Percentiles rank a stretch among this genome's conserved stretches.
phyloP scores from a whole-genome alignment of 2,888 invertebrate species.

The Hirtodrosophila duncani region DNA sequence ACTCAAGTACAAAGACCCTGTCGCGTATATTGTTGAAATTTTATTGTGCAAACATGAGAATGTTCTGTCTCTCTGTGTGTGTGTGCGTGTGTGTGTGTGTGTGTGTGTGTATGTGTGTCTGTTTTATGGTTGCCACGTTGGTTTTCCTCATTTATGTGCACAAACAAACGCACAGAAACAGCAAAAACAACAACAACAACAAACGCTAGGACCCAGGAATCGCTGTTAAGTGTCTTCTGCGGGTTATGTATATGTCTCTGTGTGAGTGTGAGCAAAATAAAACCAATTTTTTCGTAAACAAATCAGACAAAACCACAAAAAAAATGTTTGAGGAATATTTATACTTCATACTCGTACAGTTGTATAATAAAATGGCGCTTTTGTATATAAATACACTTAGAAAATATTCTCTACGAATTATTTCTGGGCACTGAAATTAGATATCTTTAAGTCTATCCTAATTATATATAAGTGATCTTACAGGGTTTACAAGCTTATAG shows the following conservation, averaged over 20 bases:
- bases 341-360: no score
- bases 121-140: constrained; percentile 69
- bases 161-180: constrained; percentile 32
- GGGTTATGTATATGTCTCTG: constrained; percentile 6
- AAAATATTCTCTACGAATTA: no score
- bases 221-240: constrained; percentile 61
- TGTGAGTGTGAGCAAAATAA: constrained; percentile 36
- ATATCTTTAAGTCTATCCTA: no score
- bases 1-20: constrained; percentile 70
- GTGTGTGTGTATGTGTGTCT: constrained; percentile 20
- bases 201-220: constrained; percentile 14
- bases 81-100: constrained; percentile 6
- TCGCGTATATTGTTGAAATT: constrained; percentile 72
- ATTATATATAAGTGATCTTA: no score
- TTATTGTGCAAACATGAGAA: constrained; percentile 69
- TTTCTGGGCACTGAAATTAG: no score
- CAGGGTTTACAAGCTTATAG: no score
- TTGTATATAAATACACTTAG: no score
- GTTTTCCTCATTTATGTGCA: constrained; percentile 49
- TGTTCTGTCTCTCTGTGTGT: constrained; percentile 14
- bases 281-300: constrained; percentile 65
- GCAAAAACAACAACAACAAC: constrained; percentile 2
- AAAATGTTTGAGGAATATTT: no score
- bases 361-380: no score
- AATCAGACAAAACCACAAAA: constrained; percentile 48